phyloP scores from a whole-genome alignment of 2,888 invertebrate genomes.

The Neoaliturus tenellus region DNA sequence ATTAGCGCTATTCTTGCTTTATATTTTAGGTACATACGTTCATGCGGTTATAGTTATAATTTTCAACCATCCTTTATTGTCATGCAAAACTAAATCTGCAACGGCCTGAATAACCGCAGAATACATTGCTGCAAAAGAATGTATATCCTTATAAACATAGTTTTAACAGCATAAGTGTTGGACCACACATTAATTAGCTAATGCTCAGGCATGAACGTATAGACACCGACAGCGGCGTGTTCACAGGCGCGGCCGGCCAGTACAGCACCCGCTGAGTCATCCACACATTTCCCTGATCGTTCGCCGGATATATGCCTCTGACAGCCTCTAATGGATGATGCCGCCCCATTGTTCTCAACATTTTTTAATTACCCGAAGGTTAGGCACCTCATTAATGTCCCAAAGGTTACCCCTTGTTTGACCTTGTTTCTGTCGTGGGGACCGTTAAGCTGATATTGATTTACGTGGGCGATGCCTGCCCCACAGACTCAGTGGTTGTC shows the following conservation, averaged over 20 bases:
- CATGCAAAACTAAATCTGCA: too few relatives aligned
- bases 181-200: too few relatives aligned
- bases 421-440: constrained; percentile 13
- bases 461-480: constrained; percentile 18
- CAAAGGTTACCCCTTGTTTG: constrained; percentile 37
- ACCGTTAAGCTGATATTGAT: constrained; percentile 20
- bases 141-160: too few relatives aligned
- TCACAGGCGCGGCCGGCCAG: neutral
- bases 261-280: constrained; percentile 33
- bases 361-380: constrained; percentile 29
- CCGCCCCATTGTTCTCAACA: constrained; percentile 46
- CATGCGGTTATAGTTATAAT: too few relatives aligned
- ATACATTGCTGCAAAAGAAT: too few relatives aligned
- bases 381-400: constrained; percentile 32
- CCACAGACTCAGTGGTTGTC: neutral
- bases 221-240: too few relatives aligned
- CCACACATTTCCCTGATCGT: constrained; percentile 23
- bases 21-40: too few relatives aligned
- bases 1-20: too few relatives aligned
- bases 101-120: too few relatives aligned
- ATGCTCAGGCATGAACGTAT: too few relatives aligned
- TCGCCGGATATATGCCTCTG: constrained; percentile 18
- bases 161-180: too few relatives aligned
- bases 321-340: constrained; percentile 46
- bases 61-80: too few relatives aligned